Evolutionary conservation across 1,140 invertebrate species (phyloP).

Genomic region (Zaprionus africanus): DNA sequence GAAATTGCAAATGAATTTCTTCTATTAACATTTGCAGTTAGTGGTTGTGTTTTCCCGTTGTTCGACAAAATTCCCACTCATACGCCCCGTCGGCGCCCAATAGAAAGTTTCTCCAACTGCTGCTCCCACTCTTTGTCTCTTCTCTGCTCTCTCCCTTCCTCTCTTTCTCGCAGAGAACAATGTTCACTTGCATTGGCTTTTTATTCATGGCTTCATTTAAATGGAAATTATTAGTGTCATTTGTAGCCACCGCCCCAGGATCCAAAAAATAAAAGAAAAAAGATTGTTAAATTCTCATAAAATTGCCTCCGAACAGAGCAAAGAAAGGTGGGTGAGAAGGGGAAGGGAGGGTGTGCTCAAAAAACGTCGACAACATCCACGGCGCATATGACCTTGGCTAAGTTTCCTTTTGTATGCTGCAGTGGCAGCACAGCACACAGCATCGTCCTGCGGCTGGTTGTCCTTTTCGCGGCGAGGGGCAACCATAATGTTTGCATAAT

Average conservation of each 20-base stretch:
- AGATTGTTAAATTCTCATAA: conserved; percentile 71
- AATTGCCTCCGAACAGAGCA: conserved; percentile 48
- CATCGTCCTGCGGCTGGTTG: conserved; percentile 42
- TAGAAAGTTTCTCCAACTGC: conserved; percentile 43
- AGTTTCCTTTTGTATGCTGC: conserved; percentile 41
- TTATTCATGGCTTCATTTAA: conserved; percentile 78
- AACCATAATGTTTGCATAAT: conserved; percentile 81
- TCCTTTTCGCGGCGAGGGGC: conserved; percentile 56
- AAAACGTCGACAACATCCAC: conserved; percentile 56
- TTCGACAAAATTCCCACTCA: conserved; percentile 1
- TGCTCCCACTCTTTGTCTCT: not conserved
- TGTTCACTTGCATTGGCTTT: conserved; percentile 63
- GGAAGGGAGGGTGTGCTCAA: not conserved
- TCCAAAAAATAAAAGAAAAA: conserved; percentile 17
- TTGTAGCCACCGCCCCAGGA: conserved; percentile 56
- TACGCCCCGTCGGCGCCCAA: conserved; percentile 11
- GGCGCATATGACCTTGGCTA: conserved; percentile 72
- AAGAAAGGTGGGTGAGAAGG: not conserved
- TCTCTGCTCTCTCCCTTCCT: not conserved
- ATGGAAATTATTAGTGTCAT: conserved; percentile 82
- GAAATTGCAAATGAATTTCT: not conserved
- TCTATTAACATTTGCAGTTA: conserved; percentile 2
- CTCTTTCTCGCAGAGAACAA: conserved; percentile 10
- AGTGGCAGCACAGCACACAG: not conserved
- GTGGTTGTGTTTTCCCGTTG: not conserved